Base-by-base conservation (phyloP, 1,140 invertebrate species). In the Aphelenchoides avenae region DNA sequence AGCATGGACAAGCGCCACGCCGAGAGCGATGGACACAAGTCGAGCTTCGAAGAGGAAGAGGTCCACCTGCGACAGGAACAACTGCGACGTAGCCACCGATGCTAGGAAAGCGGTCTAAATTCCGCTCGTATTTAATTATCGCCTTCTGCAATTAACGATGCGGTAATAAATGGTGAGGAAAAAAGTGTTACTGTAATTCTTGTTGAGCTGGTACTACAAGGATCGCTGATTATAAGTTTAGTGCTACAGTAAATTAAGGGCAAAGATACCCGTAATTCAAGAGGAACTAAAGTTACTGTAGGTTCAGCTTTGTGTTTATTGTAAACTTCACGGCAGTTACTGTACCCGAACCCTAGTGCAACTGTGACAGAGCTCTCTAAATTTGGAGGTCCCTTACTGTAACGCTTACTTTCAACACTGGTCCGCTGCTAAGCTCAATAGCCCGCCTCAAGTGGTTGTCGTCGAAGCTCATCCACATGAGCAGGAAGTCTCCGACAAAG, bases 11-110 rank as follows among this genome's bases (percentile, higher is more conserved):
- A 57, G 11, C 4, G 26, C 29, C 51, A 55, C 52, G 24, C 31
- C 50, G 18, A 34, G n/a, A 40, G 15, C 55, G 37, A 57, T 15
- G 15, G 63, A 22, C 5, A 40, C 29, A 7, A 57, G 9, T 3
- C 60, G 55, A 18, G 55, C 61, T 26, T 64, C 36, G 5, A 61
- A 34, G 3, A n/a, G 26, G 55, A 57, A 57, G 27, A 57, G 48
- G 6, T 18, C 18, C 31, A 34, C 55, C 7, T 41, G 30, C n/a
- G 53, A 62, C 9, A 30, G 26, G 2, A 59, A 20, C 2, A 57
- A 13, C 15, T 57, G 52, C 2, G 55, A 59, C 22, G 43, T 18
- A 24, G 31, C 7, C 13, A 61, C 24, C 27, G 34, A 5, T 11
- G 63, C 34, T 11, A 61, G 11, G 5, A 61, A 26, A 11, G 27